Evolutionary conservation across 2,797 vertebrate genomes (phyloP).

Genomic region (Streptopelia turtur): DNA sequence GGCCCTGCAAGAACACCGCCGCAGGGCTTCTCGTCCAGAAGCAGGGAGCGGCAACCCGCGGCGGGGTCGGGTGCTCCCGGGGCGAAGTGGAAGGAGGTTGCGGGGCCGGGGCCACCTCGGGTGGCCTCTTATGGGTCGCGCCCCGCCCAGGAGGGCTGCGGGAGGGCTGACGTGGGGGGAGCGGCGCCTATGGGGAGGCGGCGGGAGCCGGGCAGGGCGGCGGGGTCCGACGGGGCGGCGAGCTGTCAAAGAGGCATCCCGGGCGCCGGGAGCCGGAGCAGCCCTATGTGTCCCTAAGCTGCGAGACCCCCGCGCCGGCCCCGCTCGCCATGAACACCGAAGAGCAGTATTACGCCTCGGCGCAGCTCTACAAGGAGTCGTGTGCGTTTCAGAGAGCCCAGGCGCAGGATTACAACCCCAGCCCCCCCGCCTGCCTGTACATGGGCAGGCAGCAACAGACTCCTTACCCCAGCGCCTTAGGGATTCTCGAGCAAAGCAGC

Average conservation of each 20-base stretch:
- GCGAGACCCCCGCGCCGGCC: not conserved
- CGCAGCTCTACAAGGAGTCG: slow-evolving; percentile 93
- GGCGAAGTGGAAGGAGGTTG: not conserved
- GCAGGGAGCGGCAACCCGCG: not conserved
- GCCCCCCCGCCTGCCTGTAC: slow-evolving; percentile 94
- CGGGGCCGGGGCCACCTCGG: not conserved
- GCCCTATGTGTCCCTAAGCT: slow-evolving; percentile 32
- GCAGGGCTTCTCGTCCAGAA: not conserved
- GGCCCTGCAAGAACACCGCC: accelerated
- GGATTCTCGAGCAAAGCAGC: slow-evolving; percentile 85
- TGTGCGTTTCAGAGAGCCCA: slow-evolving; percentile 90
- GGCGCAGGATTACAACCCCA: slow-evolving; percentile 85
- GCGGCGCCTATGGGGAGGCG: slow-evolving; percentile 63
- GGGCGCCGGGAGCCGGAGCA: slow-evolving; percentile 10
- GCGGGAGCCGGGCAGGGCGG: slow-evolving; percentile 44
- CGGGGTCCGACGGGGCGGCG: slow-evolving; percentile 53
- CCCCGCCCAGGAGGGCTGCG: slow-evolving; percentile 35
- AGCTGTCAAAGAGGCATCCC: slow-evolving; percentile 79
- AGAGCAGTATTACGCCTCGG: slow-evolving; percentile 87
- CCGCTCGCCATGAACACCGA: slow-evolving; percentile 90
- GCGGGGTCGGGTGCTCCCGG: too few species aligned
- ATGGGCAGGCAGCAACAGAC: slow-evolving; percentile 89
- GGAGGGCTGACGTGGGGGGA: slow-evolving; percentile 64
- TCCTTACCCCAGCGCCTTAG: slow-evolving; percentile 83
- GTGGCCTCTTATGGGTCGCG: slow-evolving; percentile 45